These are phyloP conservation scores for Aleiodes testaceus DNA, from an alignment of 2,888 invertebrate genomes.

Conservation along the genomic window DNA sequence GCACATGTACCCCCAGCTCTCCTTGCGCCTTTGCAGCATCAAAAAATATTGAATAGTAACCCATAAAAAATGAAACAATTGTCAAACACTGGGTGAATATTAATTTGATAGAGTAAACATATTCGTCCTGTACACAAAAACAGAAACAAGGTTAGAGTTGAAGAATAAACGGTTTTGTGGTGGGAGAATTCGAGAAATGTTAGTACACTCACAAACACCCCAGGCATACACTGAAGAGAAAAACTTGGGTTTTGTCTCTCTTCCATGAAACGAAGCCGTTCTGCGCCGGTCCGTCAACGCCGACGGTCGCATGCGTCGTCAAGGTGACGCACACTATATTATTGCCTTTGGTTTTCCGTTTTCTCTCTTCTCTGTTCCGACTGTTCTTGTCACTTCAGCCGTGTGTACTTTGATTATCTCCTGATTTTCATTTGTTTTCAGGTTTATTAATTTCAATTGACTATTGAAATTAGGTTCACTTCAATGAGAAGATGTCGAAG, in stretches of 20 bases:
- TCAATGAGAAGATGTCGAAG: conserved; percentile 64
- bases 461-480: too few species aligned
- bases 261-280: conserved; percentile 46
- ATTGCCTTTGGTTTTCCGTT: neutral
- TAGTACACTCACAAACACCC: conserved; percentile 17
- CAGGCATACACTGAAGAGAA: conserved; percentile 36
- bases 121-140: too few species aligned
- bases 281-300: conserved; percentile 49
- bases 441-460: too few species aligned
- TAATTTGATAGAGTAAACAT: neutral
- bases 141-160: neutral
- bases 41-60: neutral
- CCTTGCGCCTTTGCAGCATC: conserved; percentile 1
- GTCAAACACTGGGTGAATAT: neutral
- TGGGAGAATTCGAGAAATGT: neutral
- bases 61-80: neutral
- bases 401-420: neutral
- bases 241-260: conserved; percentile 26
- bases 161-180: neutral
- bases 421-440: too few species aligned
- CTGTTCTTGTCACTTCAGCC: conserved; percentile 39
- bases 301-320: conserved; percentile 65
- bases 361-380: neutral
- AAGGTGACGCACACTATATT: conserved; percentile 56
- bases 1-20: conserved; percentile 58